Percentiles rank a stretch among this genome's conserved stretches.
phyloP scores from a whole-genome alignment of 2,888 invertebrate species.

The Alloplasta piceator region DNA sequence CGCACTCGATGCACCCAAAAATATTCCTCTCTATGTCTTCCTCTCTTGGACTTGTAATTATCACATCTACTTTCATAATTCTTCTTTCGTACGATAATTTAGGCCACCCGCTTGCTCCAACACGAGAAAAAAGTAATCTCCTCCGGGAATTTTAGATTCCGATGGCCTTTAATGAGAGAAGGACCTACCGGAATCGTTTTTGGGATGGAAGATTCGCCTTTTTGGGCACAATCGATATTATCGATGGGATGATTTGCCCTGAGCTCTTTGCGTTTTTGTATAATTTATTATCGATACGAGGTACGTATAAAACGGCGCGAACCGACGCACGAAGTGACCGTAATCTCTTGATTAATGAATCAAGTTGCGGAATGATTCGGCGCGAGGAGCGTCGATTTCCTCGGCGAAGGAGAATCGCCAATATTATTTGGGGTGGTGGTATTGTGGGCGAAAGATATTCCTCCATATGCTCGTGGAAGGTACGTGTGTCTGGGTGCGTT shows the following conservation, averaged over 20 bases:
- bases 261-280: constrained; percentile 35
- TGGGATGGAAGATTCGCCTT: too few relatives aligned
- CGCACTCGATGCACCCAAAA: constrained; percentile 44
- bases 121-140: constrained; percentile 12
- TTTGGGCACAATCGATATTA: too few relatives aligned
- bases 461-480: not conserved
- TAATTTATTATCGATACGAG: constrained; percentile 41
- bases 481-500: constrained; percentile 11
- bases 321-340: constrained; percentile 31
- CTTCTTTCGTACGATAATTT: constrained; percentile 60
- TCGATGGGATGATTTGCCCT: constrained; percentile 46
- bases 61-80: constrained; percentile 64
- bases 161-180: not conserved
- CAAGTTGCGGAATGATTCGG: constrained; percentile 30
- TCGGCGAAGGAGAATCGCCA: constrained; percentile 26
- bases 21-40: constrained; percentile 31
- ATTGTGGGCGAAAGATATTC: constrained; percentile 18
- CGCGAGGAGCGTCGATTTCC: constrained; percentile 6
- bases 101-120: constrained; percentile 44
- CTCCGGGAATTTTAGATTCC: too few relatives aligned
- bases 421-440: constrained; percentile 30
- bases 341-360: constrained; percentile 62
- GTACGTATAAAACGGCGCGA: constrained; percentile 24
- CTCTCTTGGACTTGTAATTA: constrained; percentile 59
- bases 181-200: not conserved